These are phyloP conservation scores for Melanotaenia pygmaea DNA, from an alignment of 2,797 vertebrate genomes.

Conservation along the genomic window DNA sequence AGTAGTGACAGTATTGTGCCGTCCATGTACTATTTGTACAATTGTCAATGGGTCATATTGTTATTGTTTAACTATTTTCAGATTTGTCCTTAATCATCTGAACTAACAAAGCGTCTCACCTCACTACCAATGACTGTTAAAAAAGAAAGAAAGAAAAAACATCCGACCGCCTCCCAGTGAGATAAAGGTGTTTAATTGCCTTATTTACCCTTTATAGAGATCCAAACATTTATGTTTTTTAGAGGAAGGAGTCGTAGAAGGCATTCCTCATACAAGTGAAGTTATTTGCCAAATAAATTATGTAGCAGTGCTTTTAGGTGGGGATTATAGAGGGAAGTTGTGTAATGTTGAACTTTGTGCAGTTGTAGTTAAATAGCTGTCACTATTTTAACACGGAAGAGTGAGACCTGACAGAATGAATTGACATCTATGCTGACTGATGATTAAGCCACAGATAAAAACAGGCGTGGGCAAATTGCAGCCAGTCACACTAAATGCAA, in stretches of 20 bases:
- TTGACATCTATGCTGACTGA: slow-evolving; percentile 13
- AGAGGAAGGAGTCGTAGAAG: not conserved
- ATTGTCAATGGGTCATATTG: not conserved
- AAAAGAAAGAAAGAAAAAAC: too few relatives aligned
- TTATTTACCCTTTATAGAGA: not conserved
- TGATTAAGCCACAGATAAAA: slow-evolving; percentile 16
- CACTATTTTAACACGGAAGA: slow-evolving; percentile 26
- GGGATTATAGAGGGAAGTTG: slow-evolving; percentile 17
- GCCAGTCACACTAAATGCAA: not conserved
- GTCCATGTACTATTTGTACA: not conserved
- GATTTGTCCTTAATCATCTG: not conserved
- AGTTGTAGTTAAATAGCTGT: not conserved
- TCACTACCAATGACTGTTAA: slow-evolving; percentile 20
- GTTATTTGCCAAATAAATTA: not conserved
- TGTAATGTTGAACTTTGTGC: slow-evolving; percentile 61
- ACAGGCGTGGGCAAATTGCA: not conserved
- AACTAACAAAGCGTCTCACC: slow-evolving; percentile 13
- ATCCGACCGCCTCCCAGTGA: not conserved
- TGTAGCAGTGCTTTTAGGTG: not conserved
- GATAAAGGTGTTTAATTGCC: not conserved
- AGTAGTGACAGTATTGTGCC: not conserved
- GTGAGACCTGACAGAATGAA: not conserved
- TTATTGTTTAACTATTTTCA: not conserved
- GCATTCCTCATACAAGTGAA: too few relatives aligned
- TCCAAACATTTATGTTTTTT: not conserved